Evolutionary conservation across 1,140 invertebrate species (phyloP), one percentile per base, ranked within the genome.

Genomic region (Gryllus bimaculatus): DNA sequence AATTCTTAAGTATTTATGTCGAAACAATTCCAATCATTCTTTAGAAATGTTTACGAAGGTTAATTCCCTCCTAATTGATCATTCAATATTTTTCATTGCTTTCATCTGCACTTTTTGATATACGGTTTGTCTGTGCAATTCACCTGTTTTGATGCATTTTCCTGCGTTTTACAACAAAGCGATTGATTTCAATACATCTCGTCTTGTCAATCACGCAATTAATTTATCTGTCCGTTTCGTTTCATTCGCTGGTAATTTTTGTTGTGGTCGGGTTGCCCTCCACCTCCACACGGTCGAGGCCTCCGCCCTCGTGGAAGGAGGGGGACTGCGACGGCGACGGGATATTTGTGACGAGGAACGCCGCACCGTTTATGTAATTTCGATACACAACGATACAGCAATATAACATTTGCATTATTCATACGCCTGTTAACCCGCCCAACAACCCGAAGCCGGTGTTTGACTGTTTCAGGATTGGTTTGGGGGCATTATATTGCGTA

Each of bases 381-480:
- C 54, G 54, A 66, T 66, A 66, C 54, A 66, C 54, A 66, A 66
- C 54, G 54, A 66, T 66, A 66, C 54, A 66, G 54, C 54, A 66
- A 66, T 66, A 66, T 66, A 66, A 66, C 54, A 66, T 66, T 66
- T 66, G 54, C 54, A 66, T 66, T 66, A 66, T 66, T 66, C 54
- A 66, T 66, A 66, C 18, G 54, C 54, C 10, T 66, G 54, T 66
- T 66, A 66, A 66, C 54, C 54, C 54, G 18, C 54, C 54, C 54
- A 66, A 66, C 54, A 66, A 66, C 54, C 54, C 54, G 54, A 66
- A 18, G 54, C 54, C 54, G 54, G 54, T 66, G 54, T 66, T 66
- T 66, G 54, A 18, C 54, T 66, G 54, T 66, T 18, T 10, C 54
- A 18, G 54, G 54, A 66, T 66, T 66, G 54, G 54, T 66, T 66